These are phyloP conservation scores for Tetragnatha montana DNA, from an alignment of 2,888 invertebrate species.

Conservation along the genomic window DNA sequence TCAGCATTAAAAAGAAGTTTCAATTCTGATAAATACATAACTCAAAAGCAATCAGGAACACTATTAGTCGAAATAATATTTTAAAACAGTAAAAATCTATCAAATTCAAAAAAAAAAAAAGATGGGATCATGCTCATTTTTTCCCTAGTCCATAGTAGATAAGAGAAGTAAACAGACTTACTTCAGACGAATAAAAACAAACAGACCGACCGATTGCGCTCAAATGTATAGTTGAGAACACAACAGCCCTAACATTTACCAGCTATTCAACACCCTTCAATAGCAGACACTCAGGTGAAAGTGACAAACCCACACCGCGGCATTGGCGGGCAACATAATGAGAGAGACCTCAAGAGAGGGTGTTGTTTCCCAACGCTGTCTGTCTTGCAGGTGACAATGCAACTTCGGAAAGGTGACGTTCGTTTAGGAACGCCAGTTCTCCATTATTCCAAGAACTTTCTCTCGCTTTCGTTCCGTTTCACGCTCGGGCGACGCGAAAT, in stretches of 20 bases:
- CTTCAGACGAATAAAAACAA: background rate
- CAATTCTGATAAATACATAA: too few relatives aligned
- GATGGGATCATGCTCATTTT: too few relatives aligned
- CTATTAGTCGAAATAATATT: too few relatives aligned
- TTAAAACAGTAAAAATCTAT: too few relatives aligned
- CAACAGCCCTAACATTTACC: too few relatives aligned
- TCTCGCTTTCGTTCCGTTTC: constrained; percentile 36
- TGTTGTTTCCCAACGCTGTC: background rate
- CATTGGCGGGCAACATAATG: background rate
- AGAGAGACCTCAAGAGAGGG: background rate
- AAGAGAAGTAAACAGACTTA: background rate
- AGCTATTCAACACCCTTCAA: background rate
- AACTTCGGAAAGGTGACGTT: constrained; percentile 32
- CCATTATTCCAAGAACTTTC: constrained; percentile 36
- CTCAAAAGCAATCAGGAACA: too few relatives aligned
- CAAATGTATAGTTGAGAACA: too few relatives aligned
- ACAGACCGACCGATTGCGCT: background rate
- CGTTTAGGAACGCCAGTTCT: constrained; percentile 14
- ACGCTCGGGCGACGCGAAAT: constrained; percentile 37
- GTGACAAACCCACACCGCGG: background rate
- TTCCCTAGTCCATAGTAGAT: background rate
- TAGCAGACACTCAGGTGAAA: background rate
- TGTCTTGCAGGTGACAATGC: constrained; percentile 37
- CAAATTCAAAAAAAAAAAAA: too few relatives aligned
- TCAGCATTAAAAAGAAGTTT: too few relatives aligned